Evolutionary conservation across 2,888 invertebrate species (phyloP), one percentile per base, ranked within the genome.

Genomic region (Loripinus fragilis): DNA sequence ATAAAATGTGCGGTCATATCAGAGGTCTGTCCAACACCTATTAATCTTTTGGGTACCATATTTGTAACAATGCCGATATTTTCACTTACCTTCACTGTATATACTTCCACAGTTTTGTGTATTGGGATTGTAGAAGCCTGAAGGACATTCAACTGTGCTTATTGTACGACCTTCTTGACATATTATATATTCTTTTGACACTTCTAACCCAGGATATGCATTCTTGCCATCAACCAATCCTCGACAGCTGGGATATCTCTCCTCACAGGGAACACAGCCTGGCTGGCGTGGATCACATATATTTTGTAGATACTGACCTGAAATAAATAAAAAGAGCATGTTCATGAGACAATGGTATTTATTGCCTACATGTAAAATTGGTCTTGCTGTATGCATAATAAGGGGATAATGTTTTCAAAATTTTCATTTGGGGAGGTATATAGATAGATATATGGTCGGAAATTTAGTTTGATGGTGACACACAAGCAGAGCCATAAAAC

Each of bases 291-390:
- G 85, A 28, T 85, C 85, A 41, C 86, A 86, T 15, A 81, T 76
- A 69, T 87, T 86, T 67, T 87, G 87, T 10, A 86, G 80, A 60
- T 87, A 87, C 35, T 86, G 84, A 71, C 87, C 87, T 87, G 67
- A 45, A 41, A 41, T 10, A 7, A 41, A 15, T 10, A 41, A 41
- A 38, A 38, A 38, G 38, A 12, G 38, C 38, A 38, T 38, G 5
- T n/a, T n/a, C n/a, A n/a, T n/a, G n/a, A n/a, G n/a, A n/a, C n/a
- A n/a, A n/a, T n/a, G n/a, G n/a, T n/a, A n/a, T n/a, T n/a, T n/a
- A n/a, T n/a, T n/a, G n/a, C n/a, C n/a, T n/a, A n/a, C n/a, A n/a
- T n/a, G n/a, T n/a, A n/a, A n/a, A n/a, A n/a, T n/a, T n/a, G n/a
- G n/a, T n/a, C n/a, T n/a, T n/a, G n/a, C n/a, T n/a, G n/a, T n/a